Conservation (phyloP, 2,797 vertebrate species). For the Nasua narica region DNA sequence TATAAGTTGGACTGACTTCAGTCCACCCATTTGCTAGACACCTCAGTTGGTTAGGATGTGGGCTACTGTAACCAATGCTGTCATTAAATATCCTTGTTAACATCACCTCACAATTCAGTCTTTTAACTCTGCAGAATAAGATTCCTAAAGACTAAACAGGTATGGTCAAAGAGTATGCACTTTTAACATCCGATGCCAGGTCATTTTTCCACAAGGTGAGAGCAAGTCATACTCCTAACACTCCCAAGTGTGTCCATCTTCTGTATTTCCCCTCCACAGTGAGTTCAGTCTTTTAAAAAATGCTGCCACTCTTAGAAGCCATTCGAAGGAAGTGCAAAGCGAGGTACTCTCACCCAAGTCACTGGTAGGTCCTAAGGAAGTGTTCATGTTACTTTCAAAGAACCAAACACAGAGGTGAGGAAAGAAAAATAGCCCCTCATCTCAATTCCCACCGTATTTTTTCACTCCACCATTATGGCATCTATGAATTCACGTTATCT, state of each 20-base stretch:
- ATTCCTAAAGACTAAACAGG: background rate
- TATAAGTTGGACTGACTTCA: too few relatives aligned
- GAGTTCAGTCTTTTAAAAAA: background rate
- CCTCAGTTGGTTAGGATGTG: background rate
- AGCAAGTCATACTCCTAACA: background rate
- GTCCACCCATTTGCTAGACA: background rate
- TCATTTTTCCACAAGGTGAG: background rate
- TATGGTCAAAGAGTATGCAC: background rate
- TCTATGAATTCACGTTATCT: background rate
- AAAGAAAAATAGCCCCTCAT: background rate
- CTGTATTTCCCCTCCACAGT: background rate
- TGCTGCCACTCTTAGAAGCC: background rate
- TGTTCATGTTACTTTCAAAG: background rate
- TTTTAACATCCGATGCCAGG: background rate
- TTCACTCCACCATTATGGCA: background rate
- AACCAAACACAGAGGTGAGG: background rate
- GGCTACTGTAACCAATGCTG: background rate
- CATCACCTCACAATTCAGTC: background rate
- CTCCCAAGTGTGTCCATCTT: background rate
- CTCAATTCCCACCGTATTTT: background rate
- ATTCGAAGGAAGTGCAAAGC: background rate
- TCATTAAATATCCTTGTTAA: background rate
- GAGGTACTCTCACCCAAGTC: background rate
- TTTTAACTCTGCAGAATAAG: background rate
- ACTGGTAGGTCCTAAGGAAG: background rate